Conservation (phyloP, 30 jellyfish, hydroid and myxozoan genomes). For the Cassiopea andromeda region DNA sequence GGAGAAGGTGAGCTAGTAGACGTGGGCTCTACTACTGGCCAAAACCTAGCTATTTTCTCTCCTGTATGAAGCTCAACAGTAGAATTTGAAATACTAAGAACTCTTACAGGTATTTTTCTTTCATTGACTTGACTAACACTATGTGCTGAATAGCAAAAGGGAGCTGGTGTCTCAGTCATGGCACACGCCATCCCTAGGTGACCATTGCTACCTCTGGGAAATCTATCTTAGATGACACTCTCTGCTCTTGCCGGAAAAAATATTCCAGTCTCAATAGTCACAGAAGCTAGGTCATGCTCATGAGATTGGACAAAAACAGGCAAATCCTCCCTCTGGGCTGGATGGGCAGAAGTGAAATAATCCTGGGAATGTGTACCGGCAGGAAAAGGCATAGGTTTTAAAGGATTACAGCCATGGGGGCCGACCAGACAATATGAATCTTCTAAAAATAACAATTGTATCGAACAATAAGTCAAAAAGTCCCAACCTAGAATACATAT, state of each 20-base stretch:
- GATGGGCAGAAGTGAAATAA: conserved; percentile 3
- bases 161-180: conserved; percentile 6
- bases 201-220: conserved; percentile 8
- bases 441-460: not conserved
- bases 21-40: conserved; percentile 23
- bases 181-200: conserved; percentile 35
- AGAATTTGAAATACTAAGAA: conserved; percentile 20
- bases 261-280: not conserved
- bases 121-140: conserved; percentile 26
- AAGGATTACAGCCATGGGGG: conserved; percentile 2
- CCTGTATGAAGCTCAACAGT: conserved; percentile 15
- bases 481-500: conserved; percentile 7
- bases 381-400: not conserved
- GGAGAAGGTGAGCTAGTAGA: conserved; percentile 8
- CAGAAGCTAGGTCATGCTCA: not conserved
- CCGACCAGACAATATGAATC: not conserved
- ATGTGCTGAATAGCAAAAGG: conserved; percentile 7
- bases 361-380: not conserved
- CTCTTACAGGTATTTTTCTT: conserved; percentile 29
- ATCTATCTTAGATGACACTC: not conserved
- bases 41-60: conserved; percentile 10
- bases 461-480: not conserved
- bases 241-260: conserved; percentile 2
- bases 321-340: conserved; percentile 1
- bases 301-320: conserved; percentile 9